These are phyloP conservation scores for Caranx melampygus DNA, from an alignment of 2,113 vertebrate species.

Conservation along the genomic window DNA sequence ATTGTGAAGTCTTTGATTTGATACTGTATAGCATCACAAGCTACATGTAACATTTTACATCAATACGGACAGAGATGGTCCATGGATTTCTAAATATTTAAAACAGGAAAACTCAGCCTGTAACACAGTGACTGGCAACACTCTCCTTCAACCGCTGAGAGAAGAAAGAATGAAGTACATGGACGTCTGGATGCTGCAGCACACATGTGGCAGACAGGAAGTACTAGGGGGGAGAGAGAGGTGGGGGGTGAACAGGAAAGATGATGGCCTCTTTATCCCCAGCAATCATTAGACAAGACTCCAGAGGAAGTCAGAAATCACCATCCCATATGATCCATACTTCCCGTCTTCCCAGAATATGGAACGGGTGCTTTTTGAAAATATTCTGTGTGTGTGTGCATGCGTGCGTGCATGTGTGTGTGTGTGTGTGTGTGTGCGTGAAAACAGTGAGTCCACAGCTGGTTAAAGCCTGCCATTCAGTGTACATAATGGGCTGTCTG, in stretches of 20 bases:
- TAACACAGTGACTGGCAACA: constrained; percentile 48
- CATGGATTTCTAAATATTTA: constrained; percentile 5
- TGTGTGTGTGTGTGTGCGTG: constrained; percentile 31
- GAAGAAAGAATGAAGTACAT: constrained; percentile 19
- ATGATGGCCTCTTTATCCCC: constrained; percentile 69
- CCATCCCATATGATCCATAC: constrained; percentile 66
- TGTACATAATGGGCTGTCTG: constrained; percentile 54
- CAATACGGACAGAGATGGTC: not conserved
- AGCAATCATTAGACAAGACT: constrained; percentile 72
- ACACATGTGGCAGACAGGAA: constrained; percentile 75
- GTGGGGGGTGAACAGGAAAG: constrained; percentile 24
- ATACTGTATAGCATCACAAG: not conserved
- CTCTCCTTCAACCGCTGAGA: constrained; percentile 27
- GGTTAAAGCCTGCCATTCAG: constrained; percentile 50
- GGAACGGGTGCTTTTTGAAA: constrained; percentile 44
- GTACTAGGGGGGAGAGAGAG: constrained; percentile 13
- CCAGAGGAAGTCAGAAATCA: constrained; percentile 74
- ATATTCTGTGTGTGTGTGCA: constrained; percentile 20
- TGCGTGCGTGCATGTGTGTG: constrained; percentile 7
- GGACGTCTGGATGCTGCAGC: constrained; percentile 51
- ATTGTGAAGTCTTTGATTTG: not conserved
- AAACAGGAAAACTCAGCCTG: not conserved
- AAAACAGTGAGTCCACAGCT: constrained; percentile 56
- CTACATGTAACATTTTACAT: not conserved
- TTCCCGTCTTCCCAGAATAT: constrained; percentile 60